Conservation (phyloP, 1,140 invertebrate genomes). For the Ceratina australensis region DNA sequence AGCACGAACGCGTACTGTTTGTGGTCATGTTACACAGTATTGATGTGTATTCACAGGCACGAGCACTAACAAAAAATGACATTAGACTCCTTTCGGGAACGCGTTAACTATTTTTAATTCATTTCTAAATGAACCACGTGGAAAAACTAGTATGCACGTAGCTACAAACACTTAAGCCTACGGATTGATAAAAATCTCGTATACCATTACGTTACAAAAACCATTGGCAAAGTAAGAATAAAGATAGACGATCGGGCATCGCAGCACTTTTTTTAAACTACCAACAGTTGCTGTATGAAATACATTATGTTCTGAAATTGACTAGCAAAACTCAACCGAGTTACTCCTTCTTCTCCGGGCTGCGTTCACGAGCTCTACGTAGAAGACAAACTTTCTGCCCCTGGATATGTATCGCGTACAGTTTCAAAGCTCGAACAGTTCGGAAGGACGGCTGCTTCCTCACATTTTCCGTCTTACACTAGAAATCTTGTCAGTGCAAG, state of each 20-base stretch:
- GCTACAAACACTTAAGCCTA: not conserved
- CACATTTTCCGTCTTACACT: too few species aligned
- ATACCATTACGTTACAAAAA: conserved; percentile 22
- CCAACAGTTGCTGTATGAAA: conserved; percentile 27
- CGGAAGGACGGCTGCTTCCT: too few species aligned
- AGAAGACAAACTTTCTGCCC: conserved; percentile 15
- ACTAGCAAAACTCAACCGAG: conserved; percentile 26
- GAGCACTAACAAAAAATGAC: conserved; percentile 10
- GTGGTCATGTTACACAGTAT: conserved; percentile 36
- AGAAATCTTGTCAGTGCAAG: too few species aligned
- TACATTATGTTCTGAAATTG: conserved; percentile 30
- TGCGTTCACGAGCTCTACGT: not conserved
- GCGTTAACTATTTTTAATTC: conserved; percentile 13
- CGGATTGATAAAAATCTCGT: conserved; percentile 17
- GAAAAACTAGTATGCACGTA: conserved; percentile 16
- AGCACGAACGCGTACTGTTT: conserved; percentile 31
- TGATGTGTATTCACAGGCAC: conserved; percentile 30
- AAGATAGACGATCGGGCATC: conserved; percentile 27
- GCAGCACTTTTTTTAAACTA: conserved; percentile 33
- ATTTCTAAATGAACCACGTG: conserved; percentile 31
- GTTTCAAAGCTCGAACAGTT: too few species aligned
- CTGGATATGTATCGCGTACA: too few species aligned
- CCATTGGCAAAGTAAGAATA: conserved; percentile 28
- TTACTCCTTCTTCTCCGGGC: not conserved
- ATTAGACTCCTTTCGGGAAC: conserved; percentile 16